phyloP scores from a whole-genome alignment of 2,888 invertebrate genomes.

The Hyalella azteca region DNA sequence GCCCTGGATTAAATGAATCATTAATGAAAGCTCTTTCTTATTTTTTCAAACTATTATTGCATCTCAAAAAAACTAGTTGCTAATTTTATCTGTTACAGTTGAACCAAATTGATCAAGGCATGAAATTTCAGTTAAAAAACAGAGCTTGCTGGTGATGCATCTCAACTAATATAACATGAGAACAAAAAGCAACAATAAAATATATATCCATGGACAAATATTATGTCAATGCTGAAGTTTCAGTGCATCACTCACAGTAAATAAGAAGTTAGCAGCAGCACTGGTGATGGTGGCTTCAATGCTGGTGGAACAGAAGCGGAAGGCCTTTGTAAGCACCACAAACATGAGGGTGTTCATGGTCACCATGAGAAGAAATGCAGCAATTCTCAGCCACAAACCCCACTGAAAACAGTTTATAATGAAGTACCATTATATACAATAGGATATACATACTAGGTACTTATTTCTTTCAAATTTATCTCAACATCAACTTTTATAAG shows the following conservation, averaged over 20 bases:
- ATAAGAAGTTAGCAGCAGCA: slow-evolving; percentile 65
- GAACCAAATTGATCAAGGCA: too few species aligned
- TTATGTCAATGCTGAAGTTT: too few species aligned
- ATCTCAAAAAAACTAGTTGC: too few species aligned
- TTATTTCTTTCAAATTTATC: background rate
- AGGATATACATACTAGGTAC: background rate
- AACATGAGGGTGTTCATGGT: slow-evolving; percentile 65
- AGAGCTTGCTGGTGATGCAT: too few species aligned
- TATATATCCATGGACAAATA: too few species aligned
- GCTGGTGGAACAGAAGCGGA: slow-evolving; percentile 64
- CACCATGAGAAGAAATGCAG: slow-evolving; percentile 63
- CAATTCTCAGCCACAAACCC: slow-evolving; percentile 61
- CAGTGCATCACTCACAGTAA: slow-evolving; percentile 62
- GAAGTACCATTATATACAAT: background rate
- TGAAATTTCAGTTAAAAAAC: too few species aligned
- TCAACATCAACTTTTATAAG: background rate
- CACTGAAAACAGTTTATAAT: slow-evolving; percentile 59
- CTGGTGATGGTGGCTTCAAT: slow-evolving; percentile 66
- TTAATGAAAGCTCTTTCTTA: too few species aligned
- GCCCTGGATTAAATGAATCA: too few species aligned
- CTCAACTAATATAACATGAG: too few species aligned
- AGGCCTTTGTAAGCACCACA: slow-evolving; percentile 65
- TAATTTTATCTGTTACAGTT: too few species aligned
- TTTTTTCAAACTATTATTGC: too few species aligned
- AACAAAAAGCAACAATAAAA: too few species aligned